Evolutionary conservation across 92 coral and sea anemone genomes (phyloP), one percentile per base, ranked within the genome.

Genomic region (Pocillopora grandis): DNA sequence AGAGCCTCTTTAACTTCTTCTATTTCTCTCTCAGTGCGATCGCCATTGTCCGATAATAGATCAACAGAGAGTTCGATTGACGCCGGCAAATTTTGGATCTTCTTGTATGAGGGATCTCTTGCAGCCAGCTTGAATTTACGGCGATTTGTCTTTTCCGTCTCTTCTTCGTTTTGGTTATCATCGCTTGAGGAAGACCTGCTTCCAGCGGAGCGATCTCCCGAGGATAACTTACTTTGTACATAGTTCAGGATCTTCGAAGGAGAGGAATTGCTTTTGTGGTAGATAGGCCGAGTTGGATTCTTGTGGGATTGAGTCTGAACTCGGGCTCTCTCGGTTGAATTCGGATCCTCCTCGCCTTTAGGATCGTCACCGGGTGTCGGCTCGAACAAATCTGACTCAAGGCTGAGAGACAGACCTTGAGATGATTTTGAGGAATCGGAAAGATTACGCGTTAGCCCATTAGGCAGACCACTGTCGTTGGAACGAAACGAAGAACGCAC

Each of bases 1-100:
- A 89, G 81, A 10, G 93, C 95, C 20, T 77, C 55, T 62, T 33
- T 80, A 63, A 83, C 16, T 74, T 83, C 86, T 76, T 81, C 62
- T 10, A 72, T 78, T 73, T 91, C 94, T 12, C 66, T 76, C 18
- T 57, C 84, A 14, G 13, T 37, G 58, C 72, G 66, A 16, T 77
- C 88, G 36, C 62, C 81, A 13, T 60, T 81, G 68, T 72, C 77
- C 52, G 48, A 8, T 2, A 14, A 9, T 18, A 14, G 62, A 78
- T 78, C 77, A 14, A 12, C 15, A 17, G 76, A 72, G 9, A 71
- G 33, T 13, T 56, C 14, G 11, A 81, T 35, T 17, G 76, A 58
- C 18, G 70, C 42, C 49, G 6, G 58, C 10, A 16, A 52, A 37
- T 72, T 33, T 31, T 64, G 60, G 5, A 66, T 66, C 16, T 3